Evolutionary conservation across 2,888 invertebrate species (phyloP).

Genomic region (Yponomeuta plumbellus): DNA sequence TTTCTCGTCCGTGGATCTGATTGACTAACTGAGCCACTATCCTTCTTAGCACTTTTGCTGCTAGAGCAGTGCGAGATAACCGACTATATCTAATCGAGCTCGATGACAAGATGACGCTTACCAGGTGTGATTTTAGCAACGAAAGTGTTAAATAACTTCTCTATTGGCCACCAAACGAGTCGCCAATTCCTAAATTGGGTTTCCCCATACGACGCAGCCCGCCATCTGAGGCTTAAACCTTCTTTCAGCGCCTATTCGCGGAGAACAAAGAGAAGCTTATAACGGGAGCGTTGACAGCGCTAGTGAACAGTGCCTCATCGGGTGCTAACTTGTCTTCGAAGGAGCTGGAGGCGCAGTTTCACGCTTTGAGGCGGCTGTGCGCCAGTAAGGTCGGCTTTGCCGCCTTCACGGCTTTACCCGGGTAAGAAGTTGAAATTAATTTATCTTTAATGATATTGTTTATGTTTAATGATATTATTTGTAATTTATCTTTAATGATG

Average conservation of each 20-base stretch:
- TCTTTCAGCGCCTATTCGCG: conserved; percentile 92
- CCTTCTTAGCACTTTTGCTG: not conserved
- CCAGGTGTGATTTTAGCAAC: no score
- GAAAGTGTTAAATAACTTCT: no score
- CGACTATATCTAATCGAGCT: no score
- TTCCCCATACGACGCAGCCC: no score
- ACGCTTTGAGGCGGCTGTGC: conserved; percentile 92
- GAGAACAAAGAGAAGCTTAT: conserved; percentile 99
- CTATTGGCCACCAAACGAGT: no score
- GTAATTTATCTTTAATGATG: no score
- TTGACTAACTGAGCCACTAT: not conserved
- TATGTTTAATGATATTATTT: no score
- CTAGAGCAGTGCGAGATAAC: no score
- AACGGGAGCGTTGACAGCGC: conserved; percentile 89
- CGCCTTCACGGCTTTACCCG: conserved; percentile 92
- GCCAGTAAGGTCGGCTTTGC: conserved; percentile 99
- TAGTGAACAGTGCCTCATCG: conserved; percentile 64
- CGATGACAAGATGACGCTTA: no score
- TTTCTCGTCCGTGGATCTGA: no score
- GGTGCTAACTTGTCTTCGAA: conserved; percentile 75
- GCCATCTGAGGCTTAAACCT: not conserved
- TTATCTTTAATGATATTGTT: no score
- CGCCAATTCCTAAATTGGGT: no score
- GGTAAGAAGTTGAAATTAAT: conserved; percentile 75
- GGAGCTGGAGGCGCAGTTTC: conserved; percentile 96